Evolutionary conservation across 2,113 vertebrate genomes (phyloP).

Genomic region (Pan paniscus): DNA sequence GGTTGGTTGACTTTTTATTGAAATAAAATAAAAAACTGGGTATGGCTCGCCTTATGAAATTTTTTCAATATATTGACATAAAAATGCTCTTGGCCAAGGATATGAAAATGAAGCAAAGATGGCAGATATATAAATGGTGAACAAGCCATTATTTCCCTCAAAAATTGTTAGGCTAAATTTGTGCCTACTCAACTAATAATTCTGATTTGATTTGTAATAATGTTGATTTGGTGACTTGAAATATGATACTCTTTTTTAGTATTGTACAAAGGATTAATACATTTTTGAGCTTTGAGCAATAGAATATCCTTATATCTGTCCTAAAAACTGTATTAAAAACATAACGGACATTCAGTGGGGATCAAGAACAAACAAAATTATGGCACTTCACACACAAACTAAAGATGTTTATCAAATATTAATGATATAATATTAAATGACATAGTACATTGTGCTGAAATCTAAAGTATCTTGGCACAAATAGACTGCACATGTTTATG

Average conservation of each 20-base stretch:
- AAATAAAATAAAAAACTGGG: too few species aligned
- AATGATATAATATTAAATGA: background rate
- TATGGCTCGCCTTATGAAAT: too few species aligned
- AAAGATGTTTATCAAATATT: background rate
- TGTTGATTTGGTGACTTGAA: background rate
- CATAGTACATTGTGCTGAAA: background rate
- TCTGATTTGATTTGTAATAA: background rate
- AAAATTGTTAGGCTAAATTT: background rate
- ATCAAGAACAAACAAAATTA: background rate
- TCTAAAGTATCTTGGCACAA: background rate
- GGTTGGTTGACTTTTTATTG: too few species aligned
- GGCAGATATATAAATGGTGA: background rate
- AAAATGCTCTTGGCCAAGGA: background rate
- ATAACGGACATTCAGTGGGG: background rate
- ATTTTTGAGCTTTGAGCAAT: background rate
- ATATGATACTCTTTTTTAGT: background rate
- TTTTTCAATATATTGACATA: too few species aligned
- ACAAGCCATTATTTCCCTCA: background rate
- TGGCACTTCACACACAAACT: background rate
- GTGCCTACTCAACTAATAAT: background rate
- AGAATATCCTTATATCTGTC: background rate
- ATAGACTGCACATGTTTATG: background rate
- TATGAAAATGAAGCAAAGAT: background rate
- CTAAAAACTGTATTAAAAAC: background rate
- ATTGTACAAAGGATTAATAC: background rate